These are phyloP conservation scores for Sarcophilus harrisii DNA, from an alignment of 2,797 vertebrate genomes.

Conservation along the genomic window DNA sequence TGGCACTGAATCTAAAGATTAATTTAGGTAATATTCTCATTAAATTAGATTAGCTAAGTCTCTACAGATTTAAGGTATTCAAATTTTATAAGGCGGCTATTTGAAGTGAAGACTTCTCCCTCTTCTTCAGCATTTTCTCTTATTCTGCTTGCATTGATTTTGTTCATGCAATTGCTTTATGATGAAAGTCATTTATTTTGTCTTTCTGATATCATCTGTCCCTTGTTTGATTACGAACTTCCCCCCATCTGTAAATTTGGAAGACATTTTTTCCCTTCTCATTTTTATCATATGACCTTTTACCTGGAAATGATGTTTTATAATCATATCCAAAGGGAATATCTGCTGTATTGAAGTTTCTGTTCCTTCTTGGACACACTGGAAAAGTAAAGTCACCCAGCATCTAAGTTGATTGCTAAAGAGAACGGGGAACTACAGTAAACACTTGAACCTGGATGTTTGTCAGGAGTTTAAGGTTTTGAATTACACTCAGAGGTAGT, in stretches of 20 bases:
- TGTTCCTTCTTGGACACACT: neutral
- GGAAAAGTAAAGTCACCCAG: neutral
- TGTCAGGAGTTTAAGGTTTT: neutral
- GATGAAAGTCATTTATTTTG: neutral
- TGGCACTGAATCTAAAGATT: neutral
- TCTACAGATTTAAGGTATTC: neutral
- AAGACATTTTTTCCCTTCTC: neutral
- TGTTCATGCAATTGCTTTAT: neutral
- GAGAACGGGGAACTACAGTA: neutral
- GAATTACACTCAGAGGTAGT: neutral
- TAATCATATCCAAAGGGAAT: neutral
- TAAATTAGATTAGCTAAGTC: neutral
- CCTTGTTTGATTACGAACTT: neutral
- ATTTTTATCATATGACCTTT: neutral
- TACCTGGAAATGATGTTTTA: neutral
- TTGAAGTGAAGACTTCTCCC: neutral
- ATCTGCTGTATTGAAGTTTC: neutral
- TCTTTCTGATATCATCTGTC: neutral
- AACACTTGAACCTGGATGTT: neutral
- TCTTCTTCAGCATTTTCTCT: neutral
- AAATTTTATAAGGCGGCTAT: neutral
- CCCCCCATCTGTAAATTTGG: neutral
- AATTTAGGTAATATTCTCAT: neutral
- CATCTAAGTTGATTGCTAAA: neutral
- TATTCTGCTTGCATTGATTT: neutral